These are phyloP conservation scores for Catamblyrhynchus diadema DNA, from an alignment of 2,797 vertebrate genomes.

Conservation along the genomic window DNA sequence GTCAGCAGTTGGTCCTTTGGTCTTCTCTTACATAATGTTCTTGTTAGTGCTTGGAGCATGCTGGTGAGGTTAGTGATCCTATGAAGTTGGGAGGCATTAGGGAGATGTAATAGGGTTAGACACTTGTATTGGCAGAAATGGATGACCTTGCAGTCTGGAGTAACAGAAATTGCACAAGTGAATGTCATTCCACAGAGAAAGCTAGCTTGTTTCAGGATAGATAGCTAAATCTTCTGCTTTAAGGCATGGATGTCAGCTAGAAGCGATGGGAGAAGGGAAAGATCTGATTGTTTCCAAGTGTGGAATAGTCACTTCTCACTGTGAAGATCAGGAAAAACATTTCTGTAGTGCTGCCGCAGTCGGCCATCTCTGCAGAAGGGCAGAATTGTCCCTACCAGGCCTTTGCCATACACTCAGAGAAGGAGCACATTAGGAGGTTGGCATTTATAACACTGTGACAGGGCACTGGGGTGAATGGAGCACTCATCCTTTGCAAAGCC, in stretches of 20 bases:
- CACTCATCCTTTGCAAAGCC: neutral
- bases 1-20: neutral
- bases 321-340: neutral
- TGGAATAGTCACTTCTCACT: neutral
- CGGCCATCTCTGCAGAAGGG: neutral
- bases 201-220: neutral
- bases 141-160: neutral
- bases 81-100: neutral
- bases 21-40: neutral
- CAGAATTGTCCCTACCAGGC: neutral
- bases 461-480: neutral
- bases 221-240: neutral
- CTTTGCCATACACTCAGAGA: neutral
- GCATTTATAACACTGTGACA: neutral
- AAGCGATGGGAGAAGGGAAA: neutral
- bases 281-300: neutral
- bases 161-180: neutral
- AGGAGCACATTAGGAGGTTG: neutral
- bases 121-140: slow-evolving; percentile 13
- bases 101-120: neutral
- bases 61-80: neutral
- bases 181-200: neutral
- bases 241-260: neutral
- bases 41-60: neutral
- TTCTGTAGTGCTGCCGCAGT: neutral